A percentile compares a stretch with the other conserved stretches of the same genome.
Evolutionary conservation across 1,140 invertebrate species (phyloP).

Genomic region (Armadillidium nasatum): DNA sequence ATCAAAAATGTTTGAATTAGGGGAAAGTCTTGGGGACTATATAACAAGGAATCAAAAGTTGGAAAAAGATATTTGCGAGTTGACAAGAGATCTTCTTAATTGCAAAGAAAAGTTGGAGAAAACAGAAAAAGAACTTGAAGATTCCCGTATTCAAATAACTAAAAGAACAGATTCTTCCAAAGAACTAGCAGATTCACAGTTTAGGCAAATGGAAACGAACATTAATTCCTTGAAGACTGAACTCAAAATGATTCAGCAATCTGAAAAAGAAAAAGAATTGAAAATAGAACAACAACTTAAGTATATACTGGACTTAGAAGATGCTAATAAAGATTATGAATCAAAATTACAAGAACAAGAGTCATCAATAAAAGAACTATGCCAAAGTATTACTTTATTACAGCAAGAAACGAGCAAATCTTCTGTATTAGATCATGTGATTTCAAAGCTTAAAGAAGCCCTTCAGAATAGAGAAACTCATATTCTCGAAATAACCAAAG

Average conservation of each 20-base stretch:
- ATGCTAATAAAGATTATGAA: background rate
- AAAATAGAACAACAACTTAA: background rate
- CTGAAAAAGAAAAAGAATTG: background rate
- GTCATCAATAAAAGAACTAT: background rate
- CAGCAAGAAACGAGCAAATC: background rate
- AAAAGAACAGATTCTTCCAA: background rate
- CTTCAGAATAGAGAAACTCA: conserved; percentile 36
- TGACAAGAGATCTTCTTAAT: background rate
- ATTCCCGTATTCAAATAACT: background rate
- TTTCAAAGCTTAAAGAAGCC: conserved; percentile 38
- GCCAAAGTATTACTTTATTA: background rate
- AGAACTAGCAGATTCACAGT: background rate
- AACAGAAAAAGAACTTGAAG: background rate
- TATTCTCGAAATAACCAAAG: conserved; percentile 40
- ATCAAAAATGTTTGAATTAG: conserved; percentile 3
- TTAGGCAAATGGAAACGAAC: background rate
- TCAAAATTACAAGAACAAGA: background rate
- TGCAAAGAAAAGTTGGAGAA: background rate
- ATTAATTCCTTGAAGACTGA: background rate
- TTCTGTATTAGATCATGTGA: background rate
- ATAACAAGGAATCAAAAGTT: background rate
- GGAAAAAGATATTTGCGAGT: background rate
- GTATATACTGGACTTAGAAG: background rate
- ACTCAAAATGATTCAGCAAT: background rate
- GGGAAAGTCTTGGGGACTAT: background rate